Evolutionary conservation across 2,888 invertebrate genomes (phyloP).

Genomic region (Coleophora flavipennella): DNA sequence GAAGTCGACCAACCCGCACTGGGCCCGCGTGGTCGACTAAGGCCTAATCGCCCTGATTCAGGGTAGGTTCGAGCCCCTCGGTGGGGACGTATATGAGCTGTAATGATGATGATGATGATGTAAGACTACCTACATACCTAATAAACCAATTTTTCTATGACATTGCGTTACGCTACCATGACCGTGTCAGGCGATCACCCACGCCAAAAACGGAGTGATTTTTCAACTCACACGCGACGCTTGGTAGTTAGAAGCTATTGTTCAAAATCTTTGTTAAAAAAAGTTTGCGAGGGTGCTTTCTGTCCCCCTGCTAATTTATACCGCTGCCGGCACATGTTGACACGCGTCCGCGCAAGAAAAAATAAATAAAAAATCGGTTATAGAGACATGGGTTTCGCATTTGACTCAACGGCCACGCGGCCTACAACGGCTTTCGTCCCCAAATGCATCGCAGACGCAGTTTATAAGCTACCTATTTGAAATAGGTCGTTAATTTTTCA

Average conservation of each 20-base stretch:
- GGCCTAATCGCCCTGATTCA: no score
- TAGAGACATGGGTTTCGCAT: slow-evolving; percentile 60
- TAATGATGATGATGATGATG: no score
- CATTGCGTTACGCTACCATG: slow-evolving; percentile 8
- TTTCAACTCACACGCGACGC: slow-evolving; percentile 50
- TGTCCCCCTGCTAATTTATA: slow-evolving; percentile 68
- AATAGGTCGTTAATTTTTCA: slow-evolving; percentile 37
- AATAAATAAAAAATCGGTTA: slow-evolving; percentile 52
- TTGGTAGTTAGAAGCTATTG: slow-evolving; percentile 65
- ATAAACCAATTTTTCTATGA: slow-evolving; percentile 22
- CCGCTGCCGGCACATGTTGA: slow-evolving; percentile 64
- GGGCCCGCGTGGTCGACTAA: no score
- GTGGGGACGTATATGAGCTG: no score
- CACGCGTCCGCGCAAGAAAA: slow-evolving; percentile 54
- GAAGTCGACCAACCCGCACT: no score
- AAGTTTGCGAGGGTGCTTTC: slow-evolving; percentile 57
- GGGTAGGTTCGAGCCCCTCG: no score
- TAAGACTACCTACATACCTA: slow-evolving; percentile 7
- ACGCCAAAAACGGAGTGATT: slow-evolving; percentile 52
- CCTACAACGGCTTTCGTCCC: slow-evolving; percentile 13
- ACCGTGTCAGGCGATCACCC: slow-evolving; percentile 10
- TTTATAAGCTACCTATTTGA: slow-evolving; percentile 26
- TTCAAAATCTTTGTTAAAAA: slow-evolving; percentile 64
- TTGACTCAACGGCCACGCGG: slow-evolving; percentile 43
- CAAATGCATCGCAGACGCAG: slow-evolving; percentile 19